phyloP scores from a whole-genome alignment of 2,888 invertebrate species.

The Pseudococcus viburni region DNA sequence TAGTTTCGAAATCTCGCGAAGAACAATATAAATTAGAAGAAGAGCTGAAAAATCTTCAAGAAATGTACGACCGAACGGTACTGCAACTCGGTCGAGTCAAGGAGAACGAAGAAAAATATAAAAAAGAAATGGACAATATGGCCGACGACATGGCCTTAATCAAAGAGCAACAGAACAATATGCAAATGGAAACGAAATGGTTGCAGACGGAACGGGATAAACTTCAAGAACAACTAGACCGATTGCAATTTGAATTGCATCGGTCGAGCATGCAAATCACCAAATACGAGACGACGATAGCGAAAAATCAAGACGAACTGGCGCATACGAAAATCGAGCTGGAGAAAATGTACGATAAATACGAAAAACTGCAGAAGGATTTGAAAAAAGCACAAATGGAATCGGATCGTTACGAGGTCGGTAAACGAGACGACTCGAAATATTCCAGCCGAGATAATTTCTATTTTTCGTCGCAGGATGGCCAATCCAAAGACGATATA shows the following conservation, averaged over 20 bases:
- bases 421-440: conserved; percentile 81
- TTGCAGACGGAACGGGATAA: conserved; percentile 90
- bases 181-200: conserved; percentile 86
- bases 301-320: conserved; percentile 91
- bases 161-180: conserved; percentile 87
- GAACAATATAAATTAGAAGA: conserved; percentile 90
- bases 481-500: conserved; percentile 79
- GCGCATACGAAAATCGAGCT: conserved; percentile 88
- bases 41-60: conserved; percentile 86
- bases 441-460: conserved; percentile 77
- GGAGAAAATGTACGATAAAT: conserved; percentile 92
- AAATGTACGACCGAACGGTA: conserved; percentile 89
- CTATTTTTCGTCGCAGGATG: conserved; percentile 73
- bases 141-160: conserved; percentile 88
- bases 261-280: conserved; percentile 88
- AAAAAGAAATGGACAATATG: conserved; percentile 84
- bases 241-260: conserved; percentile 88
- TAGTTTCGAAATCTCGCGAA: conserved; percentile 86
- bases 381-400: conserved; percentile 86
- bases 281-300: conserved; percentile 87
- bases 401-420: conserved; percentile 80
- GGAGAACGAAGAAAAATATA: conserved; percentile 92
- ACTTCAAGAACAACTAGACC: conserved; percentile 85
- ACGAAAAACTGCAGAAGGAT: conserved; percentile 87
- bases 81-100: conserved; percentile 88